Evolutionary conservation across 2,888 invertebrate species (phyloP), one percentile per base, ranked within the genome.

Genomic region (Drosophila diplacantha): DNA sequence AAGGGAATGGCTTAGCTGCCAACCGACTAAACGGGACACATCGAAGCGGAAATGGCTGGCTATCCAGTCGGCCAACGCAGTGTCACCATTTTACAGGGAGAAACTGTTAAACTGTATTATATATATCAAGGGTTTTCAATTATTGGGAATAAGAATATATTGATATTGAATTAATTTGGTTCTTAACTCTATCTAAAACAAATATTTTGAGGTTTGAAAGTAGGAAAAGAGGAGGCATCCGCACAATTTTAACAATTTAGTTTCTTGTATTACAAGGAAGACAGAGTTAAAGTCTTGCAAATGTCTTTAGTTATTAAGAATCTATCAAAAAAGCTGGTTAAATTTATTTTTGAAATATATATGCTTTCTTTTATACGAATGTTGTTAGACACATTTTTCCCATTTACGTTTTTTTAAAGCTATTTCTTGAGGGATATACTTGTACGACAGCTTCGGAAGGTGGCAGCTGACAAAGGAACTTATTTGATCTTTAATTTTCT

Each of bases 41-140:
- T 80, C 69, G 78, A 69, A 80, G 69, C 72, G 76, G 81, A 77
- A 83, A 77, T 80, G 69, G 66, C 64, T 63, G 69, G 58, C 71
- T 74, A 73, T 69, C 55, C 59, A 60, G 59, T 66, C 72, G 64
- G 63, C 69, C 55, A 59, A 65, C 63, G 70, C 66, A 54, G 26
- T 63, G 41, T 11, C 59, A 35, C 14, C 34, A 34, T 26, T 9
- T 22, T 35, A 41, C 46, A 18, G 14, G 20, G 29, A 37, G 35
- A 61, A 24, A 35, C 39, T n/a, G 11, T 14, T 20, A 5, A 22
- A 53, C 22, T 16, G 14, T 5, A 22, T 9, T 0, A 6, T 14
- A 2, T 31, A 18, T 44, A 29, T 5, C 7, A n/a, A 11, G 9
- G n/a, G 12, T 29, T 29, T 14, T 37, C 14, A 20, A 2, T 18